Percentiles rank a stretch among this genome's conserved stretches.
Conservation (phyloP, 2,113 vertebrate species). For the Oryctolagus cuniculus region DNA sequence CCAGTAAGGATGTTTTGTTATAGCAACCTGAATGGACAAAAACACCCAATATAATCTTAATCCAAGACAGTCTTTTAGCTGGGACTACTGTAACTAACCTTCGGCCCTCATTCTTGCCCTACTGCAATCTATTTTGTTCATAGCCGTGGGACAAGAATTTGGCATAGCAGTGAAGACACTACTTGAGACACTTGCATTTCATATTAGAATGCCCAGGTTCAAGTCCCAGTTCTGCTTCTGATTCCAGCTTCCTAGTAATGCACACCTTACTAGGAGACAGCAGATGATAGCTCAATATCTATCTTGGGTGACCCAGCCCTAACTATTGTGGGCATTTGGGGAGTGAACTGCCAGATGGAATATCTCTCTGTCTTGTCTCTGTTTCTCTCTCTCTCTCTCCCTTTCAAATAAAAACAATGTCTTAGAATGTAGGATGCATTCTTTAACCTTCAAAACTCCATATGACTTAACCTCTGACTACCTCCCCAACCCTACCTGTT, state of each 20-base stretch:
- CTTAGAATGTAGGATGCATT: not conserved
- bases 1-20: not conserved
- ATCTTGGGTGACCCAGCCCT: too few species aligned
- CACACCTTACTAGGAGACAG: too few species aligned
- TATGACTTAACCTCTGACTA: not conserved
- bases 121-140: not conserved
- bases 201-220: too few species aligned
- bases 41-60: not conserved
- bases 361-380: too few species aligned
- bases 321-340: too few species aligned
- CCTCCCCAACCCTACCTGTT: conserved; percentile 8
- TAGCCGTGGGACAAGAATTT: too few species aligned
- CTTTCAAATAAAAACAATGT: not conserved
- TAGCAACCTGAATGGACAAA: not conserved
- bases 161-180: too few species aligned
- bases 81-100: not conserved
- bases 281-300: not conserved
- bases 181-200: too few species aligned
- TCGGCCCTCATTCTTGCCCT: conserved; percentile 1
- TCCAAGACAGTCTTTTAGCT: not conserved
- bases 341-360: too few species aligned
- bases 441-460: not conserved
- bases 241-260: too few species aligned
- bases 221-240: too few species aligned
- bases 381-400: too few species aligned